Percentiles rank a stretch among this genome's conserved stretches.
phyloP scores from a whole-genome alignment of 2,888 invertebrate species.

The Leptopterna dolabrata region DNA sequence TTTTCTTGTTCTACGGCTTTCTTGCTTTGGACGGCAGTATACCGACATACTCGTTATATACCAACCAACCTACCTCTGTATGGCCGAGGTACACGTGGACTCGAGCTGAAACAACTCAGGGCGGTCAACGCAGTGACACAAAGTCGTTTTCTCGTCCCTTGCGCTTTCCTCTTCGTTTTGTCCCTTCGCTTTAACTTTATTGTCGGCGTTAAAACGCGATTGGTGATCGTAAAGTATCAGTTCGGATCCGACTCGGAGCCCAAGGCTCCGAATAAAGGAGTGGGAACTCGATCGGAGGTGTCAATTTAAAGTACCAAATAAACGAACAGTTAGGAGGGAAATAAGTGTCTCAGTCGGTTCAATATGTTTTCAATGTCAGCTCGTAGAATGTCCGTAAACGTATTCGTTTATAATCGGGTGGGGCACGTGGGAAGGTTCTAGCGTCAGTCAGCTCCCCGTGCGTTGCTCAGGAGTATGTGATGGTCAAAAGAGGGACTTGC shows the following conservation, averaged over 20 bases:
- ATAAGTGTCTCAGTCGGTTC: not conserved
- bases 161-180: not conserved
- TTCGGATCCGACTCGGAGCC: not conserved
- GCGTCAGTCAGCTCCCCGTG: too few relatives aligned
- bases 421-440: too few relatives aligned
- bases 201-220: constrained; percentile 2
- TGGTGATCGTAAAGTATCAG: not conserved
- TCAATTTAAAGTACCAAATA: not conserved
- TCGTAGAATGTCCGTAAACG: not conserved
- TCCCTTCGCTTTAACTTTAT: not conserved
- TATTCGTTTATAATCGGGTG: too few relatives aligned
- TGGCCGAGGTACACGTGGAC: too few relatives aligned
- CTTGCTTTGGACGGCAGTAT: too few relatives aligned
- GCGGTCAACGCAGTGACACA: too few relatives aligned
- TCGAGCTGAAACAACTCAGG: too few relatives aligned
- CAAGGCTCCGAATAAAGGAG: not conserved
- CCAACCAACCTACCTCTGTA: too few relatives aligned
- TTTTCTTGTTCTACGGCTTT: too few relatives aligned
- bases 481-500: too few relatives aligned
- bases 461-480: too few relatives aligned
- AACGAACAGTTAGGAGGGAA: not conserved
- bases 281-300: not conserved
- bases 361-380: not conserved
- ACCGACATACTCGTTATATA: too few relatives aligned
- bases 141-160: not conserved